phyloP scores from a whole-genome alignment of 2,888 invertebrate species.

The Torymus aiolomorphi region DNA sequence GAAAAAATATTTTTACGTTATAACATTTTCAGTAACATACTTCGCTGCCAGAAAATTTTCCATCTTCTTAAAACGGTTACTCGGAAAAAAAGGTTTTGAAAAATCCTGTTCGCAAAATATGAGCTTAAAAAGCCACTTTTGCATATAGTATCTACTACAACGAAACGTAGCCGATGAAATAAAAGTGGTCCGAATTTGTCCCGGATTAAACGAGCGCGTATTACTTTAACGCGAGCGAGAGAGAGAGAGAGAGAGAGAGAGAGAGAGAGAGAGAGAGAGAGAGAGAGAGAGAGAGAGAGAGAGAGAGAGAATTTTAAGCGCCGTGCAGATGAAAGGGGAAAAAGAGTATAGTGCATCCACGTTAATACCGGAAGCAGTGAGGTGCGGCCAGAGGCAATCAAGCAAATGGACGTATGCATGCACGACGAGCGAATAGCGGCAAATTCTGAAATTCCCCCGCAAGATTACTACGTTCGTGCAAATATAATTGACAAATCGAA shows the following conservation, averaged over 20 bases:
- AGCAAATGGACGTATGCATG: conserved; percentile 44
- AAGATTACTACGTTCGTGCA: conserved; percentile 12
- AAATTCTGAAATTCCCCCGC: conserved; percentile 32
- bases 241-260: neutral
- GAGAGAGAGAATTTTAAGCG: no score
- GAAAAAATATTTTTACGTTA: no score
- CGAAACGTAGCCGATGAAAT: neutral
- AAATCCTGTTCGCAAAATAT: no score
- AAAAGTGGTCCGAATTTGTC: conserved; percentile 17
- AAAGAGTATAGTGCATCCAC: neutral
- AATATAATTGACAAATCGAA: conserved; percentile 6
- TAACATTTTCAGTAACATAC: no score
- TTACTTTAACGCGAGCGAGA: neutral
- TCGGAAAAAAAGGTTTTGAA: no score
- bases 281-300: no score
- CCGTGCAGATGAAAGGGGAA: neutral
- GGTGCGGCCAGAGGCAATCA: conserved; percentile 39
- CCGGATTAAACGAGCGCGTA: neutral
- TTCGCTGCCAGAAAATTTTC: no score
- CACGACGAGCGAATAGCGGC: conserved; percentile 20
- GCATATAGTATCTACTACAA: no score
- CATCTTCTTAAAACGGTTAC: no score
- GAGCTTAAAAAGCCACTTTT: no score
- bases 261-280: no score
- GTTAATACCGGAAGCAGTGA: conserved; percentile 35